phyloP scores from a whole-genome alignment of 2,113 vertebrate genomes.

The Psephotus haematonotus region DNA sequence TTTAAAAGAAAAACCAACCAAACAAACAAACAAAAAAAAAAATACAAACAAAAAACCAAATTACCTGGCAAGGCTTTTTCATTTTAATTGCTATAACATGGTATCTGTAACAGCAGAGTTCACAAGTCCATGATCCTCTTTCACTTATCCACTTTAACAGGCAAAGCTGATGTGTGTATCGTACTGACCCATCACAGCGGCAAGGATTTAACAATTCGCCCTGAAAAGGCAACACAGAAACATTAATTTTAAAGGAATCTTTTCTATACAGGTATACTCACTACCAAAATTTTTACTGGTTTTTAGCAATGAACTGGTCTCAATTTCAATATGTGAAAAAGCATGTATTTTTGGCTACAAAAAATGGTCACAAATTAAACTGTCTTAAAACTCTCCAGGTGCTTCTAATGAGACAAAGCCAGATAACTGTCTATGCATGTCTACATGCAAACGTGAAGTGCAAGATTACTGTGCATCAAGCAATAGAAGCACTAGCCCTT shows the following conservation, averaged over 20 bases:
- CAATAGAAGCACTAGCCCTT: conserved; percentile 22
- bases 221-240: conserved; percentile 66
- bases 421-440: neutral
- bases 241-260: neutral
- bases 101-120: conserved; percentile 95
- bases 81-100: conserved; percentile 92
- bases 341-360: neutral
- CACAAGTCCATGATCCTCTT: conserved; percentile 93
- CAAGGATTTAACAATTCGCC: conserved; percentile 92
- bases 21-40: neutral
- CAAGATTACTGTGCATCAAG: neutral
- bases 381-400: neutral
- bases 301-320: neutral
- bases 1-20: neutral
- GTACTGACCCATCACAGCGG: conserved; percentile 91
- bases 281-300: neutral
- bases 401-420: neutral
- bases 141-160: conserved; percentile 97
- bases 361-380: conserved; percentile 13
- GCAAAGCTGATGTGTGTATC: conserved; percentile 92
- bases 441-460: neutral
- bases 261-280: neutral
- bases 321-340: neutral
- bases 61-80: conserved; percentile 94
- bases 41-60: neutral